A percentile compares a stretch with the other conserved stretches of the same genome.
Conservation (phyloP, 2,113 vertebrate genomes). For the Oenanthe melanoleuca region DNA sequence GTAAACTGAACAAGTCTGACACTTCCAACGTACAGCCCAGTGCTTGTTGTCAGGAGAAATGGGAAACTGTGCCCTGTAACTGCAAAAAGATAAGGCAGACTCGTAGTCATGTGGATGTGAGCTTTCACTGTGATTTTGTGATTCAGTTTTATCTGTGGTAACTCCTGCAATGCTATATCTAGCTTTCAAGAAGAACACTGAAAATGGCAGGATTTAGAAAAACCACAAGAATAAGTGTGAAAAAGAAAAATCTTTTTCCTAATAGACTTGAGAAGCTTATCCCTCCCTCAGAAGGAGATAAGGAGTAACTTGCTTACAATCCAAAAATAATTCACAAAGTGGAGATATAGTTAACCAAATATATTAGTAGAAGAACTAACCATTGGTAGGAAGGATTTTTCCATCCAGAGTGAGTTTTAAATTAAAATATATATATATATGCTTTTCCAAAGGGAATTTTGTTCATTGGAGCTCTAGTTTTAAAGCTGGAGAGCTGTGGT, state of each 20-base stretch:
- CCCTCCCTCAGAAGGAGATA: not conserved
- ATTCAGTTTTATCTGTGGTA: not conserved
- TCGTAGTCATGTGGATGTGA: not conserved
- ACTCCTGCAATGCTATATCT: not conserved
- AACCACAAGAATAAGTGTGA: not conserved
- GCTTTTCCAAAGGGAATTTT: not conserved
- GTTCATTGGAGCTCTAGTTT: not conserved
- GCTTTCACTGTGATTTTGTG: not conserved
- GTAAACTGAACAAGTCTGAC: not conserved
- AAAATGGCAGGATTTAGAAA: not conserved
- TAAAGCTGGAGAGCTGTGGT: not conserved
- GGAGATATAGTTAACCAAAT: not conserved
- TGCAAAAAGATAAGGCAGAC: not conserved
- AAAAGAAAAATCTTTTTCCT: not conserved
- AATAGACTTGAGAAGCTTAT: not conserved
- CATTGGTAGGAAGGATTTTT: not conserved
- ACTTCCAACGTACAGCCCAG: not conserved
- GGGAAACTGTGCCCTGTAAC: not conserved
- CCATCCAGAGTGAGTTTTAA: not conserved
- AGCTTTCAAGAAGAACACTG: not conserved
- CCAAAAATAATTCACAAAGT: not conserved
- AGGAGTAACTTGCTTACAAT: not conserved
- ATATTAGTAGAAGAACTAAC: not conserved
- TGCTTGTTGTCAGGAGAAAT: not conserved
- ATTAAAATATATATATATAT: not conserved